These are phyloP conservation scores for Eupithecia insigniata DNA, from an alignment of 2,888 invertebrate genomes.

Conservation along the genomic window DNA sequence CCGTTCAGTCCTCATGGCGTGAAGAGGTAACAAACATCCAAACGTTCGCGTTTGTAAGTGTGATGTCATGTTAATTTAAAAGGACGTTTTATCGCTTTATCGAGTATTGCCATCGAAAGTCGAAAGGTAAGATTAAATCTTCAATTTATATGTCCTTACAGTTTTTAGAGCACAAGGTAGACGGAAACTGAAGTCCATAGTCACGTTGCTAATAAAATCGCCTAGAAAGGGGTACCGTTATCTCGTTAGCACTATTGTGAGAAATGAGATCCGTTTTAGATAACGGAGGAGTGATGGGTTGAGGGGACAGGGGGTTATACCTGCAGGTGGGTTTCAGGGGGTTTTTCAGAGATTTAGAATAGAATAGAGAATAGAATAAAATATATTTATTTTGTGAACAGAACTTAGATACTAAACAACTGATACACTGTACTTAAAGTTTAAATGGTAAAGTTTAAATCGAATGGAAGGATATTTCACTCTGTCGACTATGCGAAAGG, in stretches of 20 bases:
- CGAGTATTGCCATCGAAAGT: neutral
- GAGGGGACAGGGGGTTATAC: neutral
- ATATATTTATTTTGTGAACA: no score
- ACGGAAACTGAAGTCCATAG: neutral
- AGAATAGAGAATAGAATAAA: no score
- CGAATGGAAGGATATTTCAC: no score
- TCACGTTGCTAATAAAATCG: conserved; percentile 9
- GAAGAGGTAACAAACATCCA: no score
- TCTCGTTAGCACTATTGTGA: conserved; percentile 7
- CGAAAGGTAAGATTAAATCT: neutral
- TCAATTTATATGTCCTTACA: neutral
- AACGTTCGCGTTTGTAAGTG: no score
- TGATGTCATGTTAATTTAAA: neutral
- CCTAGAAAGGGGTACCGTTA: neutral
- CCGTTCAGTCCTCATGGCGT: no score
- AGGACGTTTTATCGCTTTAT: neutral
- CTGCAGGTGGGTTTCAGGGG: neutral
- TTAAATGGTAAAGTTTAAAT: no score
- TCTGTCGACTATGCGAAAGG: no score
- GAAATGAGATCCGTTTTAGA: conserved; percentile 8
- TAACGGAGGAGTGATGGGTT: conserved; percentile 2
- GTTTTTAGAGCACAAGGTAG: neutral
- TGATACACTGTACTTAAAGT: no score
- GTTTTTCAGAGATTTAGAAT: neutral
- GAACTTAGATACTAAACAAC: no score